Evolutionary conservation across 2,113 vertebrate genomes (phyloP).

Genomic region (Psilopogon haemacephalus): DNA sequence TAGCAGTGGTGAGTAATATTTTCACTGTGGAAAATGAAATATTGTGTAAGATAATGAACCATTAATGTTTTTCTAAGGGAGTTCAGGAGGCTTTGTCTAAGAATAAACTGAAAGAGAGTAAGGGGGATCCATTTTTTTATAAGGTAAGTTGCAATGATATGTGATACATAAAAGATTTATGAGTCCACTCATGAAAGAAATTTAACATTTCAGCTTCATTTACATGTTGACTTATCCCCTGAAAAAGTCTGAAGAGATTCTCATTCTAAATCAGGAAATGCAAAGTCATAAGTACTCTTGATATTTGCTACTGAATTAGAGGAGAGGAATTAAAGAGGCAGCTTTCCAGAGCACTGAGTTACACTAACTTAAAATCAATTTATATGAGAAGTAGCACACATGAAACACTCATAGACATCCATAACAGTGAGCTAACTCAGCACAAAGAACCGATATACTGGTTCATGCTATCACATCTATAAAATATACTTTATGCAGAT

Average conservation of each 20-base stretch:
- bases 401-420: not conserved
- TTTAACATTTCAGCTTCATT: not conserved
- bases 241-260: not conserved
- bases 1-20: not conserved
- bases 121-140: not conserved
- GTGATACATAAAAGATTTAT: not conserved
- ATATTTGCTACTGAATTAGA: not conserved
- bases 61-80: not conserved
- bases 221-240: not conserved
- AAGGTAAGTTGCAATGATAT: not conserved
- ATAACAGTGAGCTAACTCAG: not conserved
- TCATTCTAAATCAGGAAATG: not conserved
- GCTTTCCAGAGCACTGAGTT: not conserved
- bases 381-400: not conserved
- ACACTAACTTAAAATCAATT: not conserved
- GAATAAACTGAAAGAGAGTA: not conserved
- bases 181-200: not conserved
- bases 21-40: not conserved
- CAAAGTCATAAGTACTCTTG: not conserved
- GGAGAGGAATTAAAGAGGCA: not conserved
- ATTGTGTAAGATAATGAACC: not conserved
- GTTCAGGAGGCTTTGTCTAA: not conserved
- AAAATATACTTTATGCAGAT: not conserved
- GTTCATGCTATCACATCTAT: not conserved
- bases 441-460: not conserved